Percentiles rank a stretch among this genome's conserved stretches.
Evolutionary conservation across 2,113 vertebrate genomes (phyloP).

Genomic region (Ginglymostoma cirratum): DNA sequence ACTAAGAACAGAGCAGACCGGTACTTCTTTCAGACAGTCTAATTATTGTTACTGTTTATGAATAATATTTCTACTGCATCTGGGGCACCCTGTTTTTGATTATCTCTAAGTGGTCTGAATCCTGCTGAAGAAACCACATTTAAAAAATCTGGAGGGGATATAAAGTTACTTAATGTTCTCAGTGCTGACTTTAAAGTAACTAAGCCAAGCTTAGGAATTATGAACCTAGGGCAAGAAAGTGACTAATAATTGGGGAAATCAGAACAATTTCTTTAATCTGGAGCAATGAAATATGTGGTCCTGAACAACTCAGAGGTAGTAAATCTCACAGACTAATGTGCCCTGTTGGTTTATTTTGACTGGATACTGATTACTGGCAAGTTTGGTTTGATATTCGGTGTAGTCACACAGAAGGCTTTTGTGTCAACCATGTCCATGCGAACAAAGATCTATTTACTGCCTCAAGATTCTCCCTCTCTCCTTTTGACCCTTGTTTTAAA

Average conservation of each 20-base stretch:
- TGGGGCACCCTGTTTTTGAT: constrained; percentile 22
- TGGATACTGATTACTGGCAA: constrained; percentile 29
- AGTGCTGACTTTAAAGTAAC: constrained; percentile 14
- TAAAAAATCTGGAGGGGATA: constrained; percentile 1
- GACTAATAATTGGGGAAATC: constrained; percentile 7
- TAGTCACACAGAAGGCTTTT: background rate
- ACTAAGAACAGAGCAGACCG: background rate
- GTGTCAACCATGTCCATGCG: background rate
- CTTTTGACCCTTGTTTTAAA: background rate
- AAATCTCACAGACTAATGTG: background rate
- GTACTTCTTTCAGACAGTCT: constrained; percentile 27
- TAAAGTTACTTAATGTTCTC: constrained; percentile 23
- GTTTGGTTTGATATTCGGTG: background rate
- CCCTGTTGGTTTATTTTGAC: constrained; percentile 31
- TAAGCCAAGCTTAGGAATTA: background rate
- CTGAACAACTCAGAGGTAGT: background rate
- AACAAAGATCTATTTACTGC: background rate
- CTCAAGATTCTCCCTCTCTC: background rate
- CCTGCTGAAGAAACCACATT: constrained; percentile 30
- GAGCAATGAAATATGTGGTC: constrained; percentile 5
- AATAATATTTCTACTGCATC: constrained; percentile 19
- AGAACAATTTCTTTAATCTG: background rate
- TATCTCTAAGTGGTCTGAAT: constrained; percentile 15
- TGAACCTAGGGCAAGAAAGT: background rate
- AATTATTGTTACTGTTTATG: constrained; percentile 6